phyloP scores from a whole-genome alignment of 1,140 invertebrate species.

The Drosophila santomea region DNA sequence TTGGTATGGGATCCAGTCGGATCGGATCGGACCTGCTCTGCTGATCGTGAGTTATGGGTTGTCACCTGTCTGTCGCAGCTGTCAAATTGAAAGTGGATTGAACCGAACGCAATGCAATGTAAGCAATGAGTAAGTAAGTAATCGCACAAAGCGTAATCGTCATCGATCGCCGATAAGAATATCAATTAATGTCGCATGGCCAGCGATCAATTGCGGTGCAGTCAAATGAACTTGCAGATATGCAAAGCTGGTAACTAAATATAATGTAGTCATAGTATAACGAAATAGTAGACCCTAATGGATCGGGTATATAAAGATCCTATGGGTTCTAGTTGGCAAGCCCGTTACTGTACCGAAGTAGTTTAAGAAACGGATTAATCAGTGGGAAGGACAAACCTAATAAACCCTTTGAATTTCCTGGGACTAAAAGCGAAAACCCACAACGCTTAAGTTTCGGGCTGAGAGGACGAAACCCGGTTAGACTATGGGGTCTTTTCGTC shows the following conservation, averaged over 20 bases:
- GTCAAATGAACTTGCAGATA: conserved; percentile 7
- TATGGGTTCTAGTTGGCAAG: not conserved
- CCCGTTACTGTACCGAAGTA: too few species aligned
- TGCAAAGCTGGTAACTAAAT: not conserved
- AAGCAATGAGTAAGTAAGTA: conserved; percentile 36
- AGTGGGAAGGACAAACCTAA: not conserved
- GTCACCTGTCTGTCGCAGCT: conserved; percentile 84
- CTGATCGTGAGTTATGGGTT: conserved; percentile 79
- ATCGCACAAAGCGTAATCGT: conserved; percentile 61
- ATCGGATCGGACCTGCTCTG: conserved; percentile 47
- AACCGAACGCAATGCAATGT: conserved; percentile 33
- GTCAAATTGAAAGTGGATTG: conserved; percentile 85
- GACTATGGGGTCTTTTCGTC: conserved; percentile 1
- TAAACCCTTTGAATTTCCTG: not conserved
- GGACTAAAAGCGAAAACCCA: not conserved
- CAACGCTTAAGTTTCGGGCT: conserved; percentile 2
- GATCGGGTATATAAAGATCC: too few species aligned
- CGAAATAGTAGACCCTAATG: not conserved
- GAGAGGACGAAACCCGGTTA: conserved; percentile 47
- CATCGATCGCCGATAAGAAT: conserved; percentile 83
- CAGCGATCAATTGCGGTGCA: conserved; percentile 23
- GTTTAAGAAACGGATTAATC: too few species aligned
- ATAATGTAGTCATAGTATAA: not conserved
- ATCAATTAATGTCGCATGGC: conserved; percentile 79
- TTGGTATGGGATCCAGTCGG: conserved; percentile 22